Percentiles rank a stretch among this genome's conserved stretches.
These are phyloP conservation scores for Crotalus helleri DNA, from an alignment of 2,113 vertebrate genomes.

Conservation along the genomic window DNA sequence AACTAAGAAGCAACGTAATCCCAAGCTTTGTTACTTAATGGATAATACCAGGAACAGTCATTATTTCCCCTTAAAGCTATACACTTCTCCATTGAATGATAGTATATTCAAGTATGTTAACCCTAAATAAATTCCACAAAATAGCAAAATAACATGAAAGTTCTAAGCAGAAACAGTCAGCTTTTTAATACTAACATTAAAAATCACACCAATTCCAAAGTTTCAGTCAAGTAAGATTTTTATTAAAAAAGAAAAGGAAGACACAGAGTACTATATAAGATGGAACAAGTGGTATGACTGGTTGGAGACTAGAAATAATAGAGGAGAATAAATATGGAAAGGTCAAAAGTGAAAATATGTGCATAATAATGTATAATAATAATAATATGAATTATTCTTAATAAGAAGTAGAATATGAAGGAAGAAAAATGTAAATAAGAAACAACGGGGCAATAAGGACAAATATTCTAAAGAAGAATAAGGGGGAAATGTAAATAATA, in stretches of 20 bases:
- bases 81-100: background rate
- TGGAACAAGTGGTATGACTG: too few relatives aligned
- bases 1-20: conserved; percentile 27
- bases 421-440: too few relatives aligned
- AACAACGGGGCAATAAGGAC: too few relatives aligned
- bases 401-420: too few relatives aligned
- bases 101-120: background rate
- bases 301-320: too few relatives aligned
- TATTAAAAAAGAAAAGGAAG: background rate
- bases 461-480: too few relatives aligned
- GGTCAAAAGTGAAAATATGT: too few relatives aligned
- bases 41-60: conserved; percentile 35
- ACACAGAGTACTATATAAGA: too few relatives aligned
- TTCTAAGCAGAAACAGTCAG: background rate
- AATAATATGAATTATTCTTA: too few relatives aligned
- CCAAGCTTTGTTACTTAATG: conserved; percentile 11
- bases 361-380: too few relatives aligned
- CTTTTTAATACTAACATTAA: background rate
- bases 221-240: rapidly evolving
- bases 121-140: background rate
- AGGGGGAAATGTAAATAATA: too few relatives aligned
- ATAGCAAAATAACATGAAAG: rapidly evolving
- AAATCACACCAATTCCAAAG: background rate
- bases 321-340: too few relatives aligned
- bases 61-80: conserved; percentile 1